These are phyloP conservation scores for Laticauda colubrina DNA, from an alignment of 2,113 vertebrate genomes.

Conservation along the genomic window DNA sequence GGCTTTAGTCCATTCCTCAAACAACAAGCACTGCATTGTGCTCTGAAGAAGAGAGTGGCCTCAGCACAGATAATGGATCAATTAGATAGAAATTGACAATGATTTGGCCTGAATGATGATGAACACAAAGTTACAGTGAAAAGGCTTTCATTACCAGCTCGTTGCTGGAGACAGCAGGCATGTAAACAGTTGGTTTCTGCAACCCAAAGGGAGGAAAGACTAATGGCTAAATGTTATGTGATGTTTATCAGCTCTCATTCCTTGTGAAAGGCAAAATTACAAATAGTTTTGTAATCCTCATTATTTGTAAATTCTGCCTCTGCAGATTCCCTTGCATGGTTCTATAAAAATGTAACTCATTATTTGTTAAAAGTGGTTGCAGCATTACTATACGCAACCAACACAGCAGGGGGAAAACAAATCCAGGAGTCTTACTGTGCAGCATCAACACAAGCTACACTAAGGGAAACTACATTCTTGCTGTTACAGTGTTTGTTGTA, in stretches of 20 bases:
- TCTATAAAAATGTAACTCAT: background rate
- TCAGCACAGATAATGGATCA: conserved; percentile 61
- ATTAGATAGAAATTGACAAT: conserved; percentile 61
- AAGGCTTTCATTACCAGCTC: conserved; percentile 37
- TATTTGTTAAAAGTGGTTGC: background rate
- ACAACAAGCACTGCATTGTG: conserved; percentile 9
- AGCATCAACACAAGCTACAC: background rate
- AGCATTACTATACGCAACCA: background rate
- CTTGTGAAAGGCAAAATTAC: conserved; percentile 57
- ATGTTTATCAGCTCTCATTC: conserved; percentile 40
- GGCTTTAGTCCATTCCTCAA: background rate
- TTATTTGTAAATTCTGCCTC: background rate
- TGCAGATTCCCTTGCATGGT: background rate
- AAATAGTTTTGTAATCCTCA: conserved; percentile 47
- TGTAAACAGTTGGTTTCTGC: conserved; percentile 46
- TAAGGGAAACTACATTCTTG: background rate
- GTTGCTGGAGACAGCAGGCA: conserved; percentile 32
- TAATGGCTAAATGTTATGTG: background rate
- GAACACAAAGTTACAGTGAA: conserved; percentile 47
- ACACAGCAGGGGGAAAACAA: background rate
- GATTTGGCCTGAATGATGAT: conserved; percentile 63
- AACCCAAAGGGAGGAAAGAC: conserved; percentile 43
- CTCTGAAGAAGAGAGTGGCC: conserved; percentile 30
- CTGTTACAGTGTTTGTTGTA: background rate
- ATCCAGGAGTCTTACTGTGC: background rate